These are phyloP conservation scores for rat (Rattus norvegicus) DNA, from an alignment of 2,113 vertebrate genomes.

Conservation along the genomic window DNA sequence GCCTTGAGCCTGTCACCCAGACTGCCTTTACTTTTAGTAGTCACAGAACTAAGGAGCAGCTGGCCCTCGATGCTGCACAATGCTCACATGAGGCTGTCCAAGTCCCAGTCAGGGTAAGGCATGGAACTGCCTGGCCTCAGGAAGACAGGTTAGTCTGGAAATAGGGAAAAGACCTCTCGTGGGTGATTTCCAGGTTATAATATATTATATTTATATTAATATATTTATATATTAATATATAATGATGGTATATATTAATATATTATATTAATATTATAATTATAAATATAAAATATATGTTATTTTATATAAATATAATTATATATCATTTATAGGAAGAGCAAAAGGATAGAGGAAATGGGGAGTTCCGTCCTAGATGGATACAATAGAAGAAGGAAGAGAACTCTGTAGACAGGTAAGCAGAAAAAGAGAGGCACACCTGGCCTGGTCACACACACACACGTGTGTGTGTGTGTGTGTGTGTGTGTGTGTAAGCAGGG, in stretches of 20 bases:
- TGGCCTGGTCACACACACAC: neutral
- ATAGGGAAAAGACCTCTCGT: neutral
- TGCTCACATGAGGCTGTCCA: too few relatives aligned
- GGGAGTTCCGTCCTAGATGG: neutral
- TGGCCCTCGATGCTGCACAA: neutral
- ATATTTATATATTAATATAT: too few relatives aligned
- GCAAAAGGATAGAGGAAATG: neutral
- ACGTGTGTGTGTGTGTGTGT: too few relatives aligned
- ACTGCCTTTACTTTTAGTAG: neutral
- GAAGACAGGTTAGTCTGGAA: neutral
- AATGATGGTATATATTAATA: too few relatives aligned
- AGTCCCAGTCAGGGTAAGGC: neutral
- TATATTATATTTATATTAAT: too few relatives aligned
- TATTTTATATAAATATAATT: too few relatives aligned
- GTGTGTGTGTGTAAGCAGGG: too few relatives aligned
- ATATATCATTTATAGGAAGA: neutral
- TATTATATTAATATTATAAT: too few relatives aligned
- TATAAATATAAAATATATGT: too few relatives aligned
- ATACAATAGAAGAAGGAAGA: too few relatives aligned
- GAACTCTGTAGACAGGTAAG: neutral
- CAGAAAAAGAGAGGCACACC: neutral
- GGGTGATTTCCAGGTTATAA: accelerated
- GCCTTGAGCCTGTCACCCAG: accelerated
- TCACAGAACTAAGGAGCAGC: neutral
- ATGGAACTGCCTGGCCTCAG: neutral